These are phyloP conservation scores for Eupithecia dodoneata DNA, from an alignment of 2,888 invertebrate species.

Conservation along the genomic window DNA sequence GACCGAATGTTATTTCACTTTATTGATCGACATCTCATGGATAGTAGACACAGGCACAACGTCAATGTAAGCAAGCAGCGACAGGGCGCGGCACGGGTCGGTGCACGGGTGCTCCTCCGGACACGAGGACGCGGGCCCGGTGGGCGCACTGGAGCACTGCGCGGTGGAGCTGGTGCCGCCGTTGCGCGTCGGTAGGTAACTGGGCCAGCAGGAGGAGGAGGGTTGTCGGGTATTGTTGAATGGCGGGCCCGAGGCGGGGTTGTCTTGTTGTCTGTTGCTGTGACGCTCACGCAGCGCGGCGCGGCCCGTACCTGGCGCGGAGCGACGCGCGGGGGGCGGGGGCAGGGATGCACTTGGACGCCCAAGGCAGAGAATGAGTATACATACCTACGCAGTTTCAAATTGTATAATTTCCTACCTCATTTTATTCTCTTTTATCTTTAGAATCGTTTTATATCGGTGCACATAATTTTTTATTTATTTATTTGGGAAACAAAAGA, in stretches of 20 bases:
- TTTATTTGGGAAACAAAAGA: too few relatives aligned
- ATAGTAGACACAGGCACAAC: neutral
- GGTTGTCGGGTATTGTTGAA: neutral
- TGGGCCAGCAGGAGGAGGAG: neutral
- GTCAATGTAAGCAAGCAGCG: neutral
- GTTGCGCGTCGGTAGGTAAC: neutral
- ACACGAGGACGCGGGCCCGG: too few relatives aligned
- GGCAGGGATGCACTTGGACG: neutral
- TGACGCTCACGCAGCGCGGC: neutral
- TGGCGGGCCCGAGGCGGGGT: neutral
- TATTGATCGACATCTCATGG: neutral
- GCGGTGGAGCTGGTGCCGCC: neutral
- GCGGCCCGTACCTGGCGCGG: conserved; percentile 35
- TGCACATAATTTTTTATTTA: too few relatives aligned
- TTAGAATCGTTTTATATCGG: too few relatives aligned
- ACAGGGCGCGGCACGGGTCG: neutral
- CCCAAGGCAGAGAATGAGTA: too few relatives aligned
- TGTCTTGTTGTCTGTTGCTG: conserved; percentile 16
- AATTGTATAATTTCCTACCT: too few relatives aligned
- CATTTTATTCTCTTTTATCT: too few relatives aligned
- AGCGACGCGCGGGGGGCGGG: conserved; percentile 35
- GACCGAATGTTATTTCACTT: neutral
- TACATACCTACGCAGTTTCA: too few relatives aligned
- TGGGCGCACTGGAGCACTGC: too few relatives aligned
- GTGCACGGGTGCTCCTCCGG: too few relatives aligned